A percentile compares a stretch with the other conserved stretches of the same genome.
Conservation (phyloP, 2,113 vertebrate species). For the Erythrocercus mccallii region DNA sequence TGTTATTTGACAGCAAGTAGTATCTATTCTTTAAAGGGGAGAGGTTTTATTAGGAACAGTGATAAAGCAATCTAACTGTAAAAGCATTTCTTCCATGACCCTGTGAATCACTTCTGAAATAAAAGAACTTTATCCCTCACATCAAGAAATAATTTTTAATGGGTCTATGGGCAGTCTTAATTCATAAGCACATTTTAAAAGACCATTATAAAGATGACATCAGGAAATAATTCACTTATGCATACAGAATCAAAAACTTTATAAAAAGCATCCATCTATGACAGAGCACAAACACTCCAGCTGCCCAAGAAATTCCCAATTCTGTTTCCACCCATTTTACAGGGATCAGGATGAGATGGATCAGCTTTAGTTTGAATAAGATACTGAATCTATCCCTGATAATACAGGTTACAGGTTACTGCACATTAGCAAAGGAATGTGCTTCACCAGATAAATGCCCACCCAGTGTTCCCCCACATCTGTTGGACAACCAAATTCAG, state of each 20-base stretch:
- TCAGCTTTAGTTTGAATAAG: not conserved
- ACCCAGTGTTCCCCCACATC: not conserved
- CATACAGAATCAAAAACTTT: not conserved
- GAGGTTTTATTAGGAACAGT: not conserved
- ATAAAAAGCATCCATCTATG: not conserved
- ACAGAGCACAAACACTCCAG: not conserved
- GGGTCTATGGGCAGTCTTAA: not conserved
- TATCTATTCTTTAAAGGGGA: not conserved
- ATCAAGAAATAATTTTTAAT: slow-evolving; percentile 16
- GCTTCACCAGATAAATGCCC: not conserved
- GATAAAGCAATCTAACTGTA: not conserved
- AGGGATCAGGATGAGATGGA: not conserved
- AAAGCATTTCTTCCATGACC: slow-evolving; percentile 11
- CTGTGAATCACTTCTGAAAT: not conserved
- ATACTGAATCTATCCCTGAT: not conserved
- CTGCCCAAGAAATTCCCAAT: not conserved
- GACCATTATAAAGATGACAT: not conserved
- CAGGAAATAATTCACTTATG: not conserved
- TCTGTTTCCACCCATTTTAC: not conserved
- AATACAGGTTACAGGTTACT: not conserved
- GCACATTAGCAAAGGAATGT: not conserved
- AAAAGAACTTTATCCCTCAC: not conserved
- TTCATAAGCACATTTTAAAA: slow-evolving; percentile 3
- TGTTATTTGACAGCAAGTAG: not conserved
- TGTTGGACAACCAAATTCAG: not conserved